Evolutionary conservation across 2,797 vertebrate genomes (phyloP).

Genomic region (Crax fasciolata): DNA sequence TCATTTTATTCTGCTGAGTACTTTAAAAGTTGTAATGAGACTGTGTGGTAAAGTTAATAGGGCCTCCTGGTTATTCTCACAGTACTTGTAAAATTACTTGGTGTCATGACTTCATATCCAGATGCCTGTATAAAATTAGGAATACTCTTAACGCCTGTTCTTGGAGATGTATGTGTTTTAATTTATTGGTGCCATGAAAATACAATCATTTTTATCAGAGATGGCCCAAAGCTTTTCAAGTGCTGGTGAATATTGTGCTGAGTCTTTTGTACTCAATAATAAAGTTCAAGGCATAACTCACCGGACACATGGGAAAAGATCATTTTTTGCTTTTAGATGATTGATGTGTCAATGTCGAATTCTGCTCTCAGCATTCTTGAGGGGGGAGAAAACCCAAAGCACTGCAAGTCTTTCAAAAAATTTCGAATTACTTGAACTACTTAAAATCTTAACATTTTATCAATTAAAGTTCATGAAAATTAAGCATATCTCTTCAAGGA

Average conservation of each 20-base stretch:
- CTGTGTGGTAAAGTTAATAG: slow-evolving; percentile 43
- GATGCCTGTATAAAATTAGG: slow-evolving; percentile 36
- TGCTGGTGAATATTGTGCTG: background rate
- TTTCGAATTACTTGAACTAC: background rate
- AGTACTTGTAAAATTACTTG: slow-evolving; percentile 21
- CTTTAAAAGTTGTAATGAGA: slow-evolving; percentile 58
- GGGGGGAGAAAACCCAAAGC: background rate
- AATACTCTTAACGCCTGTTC: background rate
- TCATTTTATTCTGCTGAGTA: slow-evolving; percentile 40
- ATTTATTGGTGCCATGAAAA: slow-evolving; percentile 14
- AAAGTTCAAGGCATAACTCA: background rate
- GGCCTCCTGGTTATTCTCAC: slow-evolving; percentile 55
- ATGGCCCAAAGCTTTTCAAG: background rate
- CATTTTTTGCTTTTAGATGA: background rate
- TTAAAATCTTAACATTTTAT: background rate
- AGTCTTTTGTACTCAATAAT: background rate
- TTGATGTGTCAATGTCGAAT: background rate
- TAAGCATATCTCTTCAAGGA: background rate
- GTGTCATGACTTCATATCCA: slow-evolving; percentile 53
- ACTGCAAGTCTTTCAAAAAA: background rate
- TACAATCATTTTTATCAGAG: background rate
- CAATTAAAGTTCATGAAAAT: background rate
- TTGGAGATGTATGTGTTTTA: background rate
- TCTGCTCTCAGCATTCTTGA: background rate
- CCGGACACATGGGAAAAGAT: background rate